Evolutionary conservation across 2,113 vertebrate species (phyloP).

Genomic region (Odocoileus hemionus): DNA sequence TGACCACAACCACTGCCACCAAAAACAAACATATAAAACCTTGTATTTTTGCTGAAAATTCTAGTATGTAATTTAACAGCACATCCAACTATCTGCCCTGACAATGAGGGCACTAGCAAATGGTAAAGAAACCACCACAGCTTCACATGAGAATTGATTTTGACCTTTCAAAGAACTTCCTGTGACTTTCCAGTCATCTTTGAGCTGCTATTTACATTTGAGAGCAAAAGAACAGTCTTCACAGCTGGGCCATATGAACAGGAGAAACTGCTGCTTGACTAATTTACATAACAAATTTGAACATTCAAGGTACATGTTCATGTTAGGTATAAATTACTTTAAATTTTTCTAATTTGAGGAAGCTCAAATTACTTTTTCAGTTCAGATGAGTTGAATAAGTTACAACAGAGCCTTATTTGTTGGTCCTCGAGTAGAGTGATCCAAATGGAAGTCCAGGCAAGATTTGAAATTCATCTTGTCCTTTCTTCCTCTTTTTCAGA

Average conservation of each 20-base stretch:
- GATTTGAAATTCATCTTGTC: not conserved
- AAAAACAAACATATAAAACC: not conserved
- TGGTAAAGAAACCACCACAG: not conserved
- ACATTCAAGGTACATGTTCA: not conserved
- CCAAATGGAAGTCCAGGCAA: not conserved
- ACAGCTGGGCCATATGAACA: not conserved
- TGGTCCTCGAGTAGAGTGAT: not conserved
- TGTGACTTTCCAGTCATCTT: not conserved
- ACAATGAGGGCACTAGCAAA: not conserved
- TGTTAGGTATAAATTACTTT: not conserved
- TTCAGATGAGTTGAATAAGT: not conserved
- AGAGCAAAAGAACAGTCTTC: not conserved
- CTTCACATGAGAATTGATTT: not conserved
- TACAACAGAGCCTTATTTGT: not conserved
- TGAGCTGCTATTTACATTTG: not conserved
- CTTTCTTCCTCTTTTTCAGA: not conserved
- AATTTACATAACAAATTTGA: not conserved
- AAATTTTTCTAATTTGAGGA: not conserved
- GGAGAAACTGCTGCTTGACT: not conserved
- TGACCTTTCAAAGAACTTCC: not conserved
- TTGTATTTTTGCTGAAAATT: not conserved
- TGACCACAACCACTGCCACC: not conserved
- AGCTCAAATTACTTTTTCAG: not conserved
- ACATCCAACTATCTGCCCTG: not conserved
- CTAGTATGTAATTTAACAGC: not conserved